These are phyloP conservation scores for Parnassius orleans DNA, from an alignment of 2,888 invertebrate genomes.

Conservation along the genomic window DNA sequence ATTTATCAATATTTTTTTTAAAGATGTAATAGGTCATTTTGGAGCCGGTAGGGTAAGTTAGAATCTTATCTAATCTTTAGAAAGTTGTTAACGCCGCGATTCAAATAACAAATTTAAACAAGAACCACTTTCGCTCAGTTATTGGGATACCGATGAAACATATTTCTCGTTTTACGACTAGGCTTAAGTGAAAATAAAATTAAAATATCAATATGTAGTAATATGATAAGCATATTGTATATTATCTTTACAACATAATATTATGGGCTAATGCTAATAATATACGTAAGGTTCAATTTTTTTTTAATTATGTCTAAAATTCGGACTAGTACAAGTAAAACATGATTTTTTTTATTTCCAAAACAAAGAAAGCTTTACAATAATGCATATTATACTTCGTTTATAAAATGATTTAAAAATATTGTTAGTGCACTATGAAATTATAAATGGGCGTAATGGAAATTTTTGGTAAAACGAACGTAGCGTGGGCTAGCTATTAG, in stretches of 20 bases:
- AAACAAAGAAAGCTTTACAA: too few relatives aligned
- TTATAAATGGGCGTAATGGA: conserved; percentile 39
- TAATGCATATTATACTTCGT: too few relatives aligned
- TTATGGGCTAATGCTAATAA: too few relatives aligned
- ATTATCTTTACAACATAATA: too few relatives aligned
- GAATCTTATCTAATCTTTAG: too few relatives aligned
- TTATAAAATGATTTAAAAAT: not conserved
- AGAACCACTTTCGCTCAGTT: conserved; percentile 38
- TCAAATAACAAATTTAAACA: conserved; percentile 36
- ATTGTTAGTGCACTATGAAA: conserved; percentile 34
- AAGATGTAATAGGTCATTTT: not conserved
- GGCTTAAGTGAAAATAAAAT: conserved; percentile 10
- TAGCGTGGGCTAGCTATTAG: conserved; percentile 70
- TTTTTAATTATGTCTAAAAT: too few relatives aligned
- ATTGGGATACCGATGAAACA: conserved; percentile 33
- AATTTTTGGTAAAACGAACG: conserved; percentile 70
- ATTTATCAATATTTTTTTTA: not conserved
- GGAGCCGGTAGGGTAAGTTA: not conserved
- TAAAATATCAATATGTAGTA: conserved; percentile 4
- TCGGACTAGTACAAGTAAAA: too few relatives aligned
- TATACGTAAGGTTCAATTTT: too few relatives aligned
- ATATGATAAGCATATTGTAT: too few relatives aligned
- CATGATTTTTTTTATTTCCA: too few relatives aligned
- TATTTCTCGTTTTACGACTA: conserved; percentile 33
- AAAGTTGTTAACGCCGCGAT: conserved; percentile 40